Percentiles rank a stretch among this genome's conserved stretches.
Conservation (phyloP, 2,797 vertebrate species). For the Alosa sapidissima region DNA sequence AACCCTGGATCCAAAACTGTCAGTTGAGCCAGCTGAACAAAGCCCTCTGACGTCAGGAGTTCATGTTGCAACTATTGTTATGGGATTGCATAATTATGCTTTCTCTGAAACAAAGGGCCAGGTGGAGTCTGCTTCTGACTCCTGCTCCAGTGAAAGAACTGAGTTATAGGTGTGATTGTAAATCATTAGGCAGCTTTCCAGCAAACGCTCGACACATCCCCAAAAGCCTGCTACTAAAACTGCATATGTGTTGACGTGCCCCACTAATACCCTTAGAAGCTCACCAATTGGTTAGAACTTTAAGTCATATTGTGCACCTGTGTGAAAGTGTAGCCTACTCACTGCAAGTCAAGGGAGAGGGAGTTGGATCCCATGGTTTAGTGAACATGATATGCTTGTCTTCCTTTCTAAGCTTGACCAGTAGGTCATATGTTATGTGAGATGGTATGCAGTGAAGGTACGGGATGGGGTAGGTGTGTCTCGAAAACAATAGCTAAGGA, state of each 20-base stretch:
- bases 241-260: not conserved
- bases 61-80: not conserved
- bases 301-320: not conserved
- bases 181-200: not conserved
- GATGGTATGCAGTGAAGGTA: not conserved
- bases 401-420: not conserved
- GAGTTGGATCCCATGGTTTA: not conserved
- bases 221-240: not conserved
- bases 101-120: not conserved
- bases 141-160: not conserved
- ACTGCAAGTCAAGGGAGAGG: not conserved
- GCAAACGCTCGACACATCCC: not conserved
- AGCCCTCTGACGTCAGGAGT: not conserved
- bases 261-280: not conserved
- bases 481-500: not conserved
- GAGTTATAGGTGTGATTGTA: not conserved
- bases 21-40: not conserved
- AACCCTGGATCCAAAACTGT: not conserved
- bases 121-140: not conserved
- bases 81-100: conserved; percentile 10
- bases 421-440: not conserved
- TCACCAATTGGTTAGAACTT: not conserved
- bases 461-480: not conserved
- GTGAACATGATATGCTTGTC: not conserved
- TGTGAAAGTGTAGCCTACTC: not conserved